Conservation (phyloP, 2,113 vertebrate species). For the Accipiter cooperii region DNA sequence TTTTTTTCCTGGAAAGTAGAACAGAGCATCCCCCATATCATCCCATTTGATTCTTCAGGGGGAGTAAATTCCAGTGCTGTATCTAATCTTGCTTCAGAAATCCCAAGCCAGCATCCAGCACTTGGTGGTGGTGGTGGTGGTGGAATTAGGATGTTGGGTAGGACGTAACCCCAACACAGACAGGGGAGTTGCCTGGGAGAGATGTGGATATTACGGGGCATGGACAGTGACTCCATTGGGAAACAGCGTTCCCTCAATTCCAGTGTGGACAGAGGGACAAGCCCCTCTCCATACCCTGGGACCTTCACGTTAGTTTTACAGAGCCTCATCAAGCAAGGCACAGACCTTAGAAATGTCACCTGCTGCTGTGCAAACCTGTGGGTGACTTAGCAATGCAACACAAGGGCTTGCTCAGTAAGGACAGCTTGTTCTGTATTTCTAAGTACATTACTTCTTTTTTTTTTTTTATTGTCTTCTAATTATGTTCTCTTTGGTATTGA, state of each 20-base stretch:
- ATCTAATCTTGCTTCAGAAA: background rate
- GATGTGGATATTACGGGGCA: fast-evolving
- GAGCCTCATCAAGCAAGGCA: background rate
- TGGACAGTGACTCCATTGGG: fast-evolving
- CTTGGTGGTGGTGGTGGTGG: too few relatives aligned
- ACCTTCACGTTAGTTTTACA: background rate
- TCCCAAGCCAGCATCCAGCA: background rate
- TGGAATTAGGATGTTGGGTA: background rate
- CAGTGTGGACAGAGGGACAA: fast-evolving
- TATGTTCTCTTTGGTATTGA: background rate
- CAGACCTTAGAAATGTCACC: background rate
- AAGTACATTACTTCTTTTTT: background rate
- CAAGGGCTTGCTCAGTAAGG: background rate
- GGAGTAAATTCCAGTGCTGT: background rate
- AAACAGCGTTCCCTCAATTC: background rate
- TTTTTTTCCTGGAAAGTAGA: background rate
- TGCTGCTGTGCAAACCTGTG: background rate
- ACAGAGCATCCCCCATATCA: background rate
- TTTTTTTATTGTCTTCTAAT: background rate
- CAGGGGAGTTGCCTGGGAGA: background rate
- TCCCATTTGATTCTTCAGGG: background rate
- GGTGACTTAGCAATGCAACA: background rate
- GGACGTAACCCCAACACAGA: background rate
- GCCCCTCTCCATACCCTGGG: background rate
- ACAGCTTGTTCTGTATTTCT: background rate